A percentile compares a stretch with the other conserved stretches of the same genome.
Conservation (phyloP, 2,113 vertebrate genomes). For the Tamias sibiricus region DNA sequence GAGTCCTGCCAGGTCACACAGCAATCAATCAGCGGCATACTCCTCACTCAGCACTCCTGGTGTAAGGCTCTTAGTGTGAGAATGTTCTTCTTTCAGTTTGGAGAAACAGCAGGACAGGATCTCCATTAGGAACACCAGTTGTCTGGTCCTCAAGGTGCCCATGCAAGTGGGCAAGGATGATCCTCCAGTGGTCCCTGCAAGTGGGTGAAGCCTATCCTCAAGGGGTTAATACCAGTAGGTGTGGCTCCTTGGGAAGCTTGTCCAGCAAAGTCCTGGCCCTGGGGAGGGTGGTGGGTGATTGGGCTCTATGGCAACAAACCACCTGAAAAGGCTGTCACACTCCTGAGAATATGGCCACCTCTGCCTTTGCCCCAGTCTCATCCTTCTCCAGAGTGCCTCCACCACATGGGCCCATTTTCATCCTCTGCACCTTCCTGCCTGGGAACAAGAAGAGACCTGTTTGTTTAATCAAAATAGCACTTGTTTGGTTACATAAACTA, state of each 20-base stretch:
- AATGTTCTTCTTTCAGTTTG: neutral
- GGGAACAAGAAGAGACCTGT: neutral
- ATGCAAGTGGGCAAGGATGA: accelerated
- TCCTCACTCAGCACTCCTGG: neutral
- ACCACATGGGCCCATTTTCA: neutral
- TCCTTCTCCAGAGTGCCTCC: neutral
- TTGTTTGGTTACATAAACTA: neutral
- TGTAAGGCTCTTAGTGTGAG: neutral
- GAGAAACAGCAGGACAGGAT: neutral
- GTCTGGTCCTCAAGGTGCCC: neutral
- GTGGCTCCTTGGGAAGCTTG: neutral
- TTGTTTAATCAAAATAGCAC: neutral
- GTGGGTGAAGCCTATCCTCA: too few species aligned
- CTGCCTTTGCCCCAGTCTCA: neutral
- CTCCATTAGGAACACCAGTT: neutral
- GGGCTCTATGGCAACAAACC: too few species aligned
- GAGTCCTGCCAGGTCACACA: neutral
- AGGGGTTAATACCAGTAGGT: neutral
- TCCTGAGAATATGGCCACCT: too few species aligned
- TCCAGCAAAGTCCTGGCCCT: neutral
- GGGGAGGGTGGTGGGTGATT: neutral
- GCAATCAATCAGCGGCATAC: neutral
- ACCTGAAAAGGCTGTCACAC: neutral
- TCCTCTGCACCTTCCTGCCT: neutral
- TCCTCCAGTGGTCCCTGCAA: too few species aligned